These are phyloP conservation scores for Ciconia nigra DNA, from an alignment of 2,797 vertebrate genomes.

Conservation along the genomic window DNA sequence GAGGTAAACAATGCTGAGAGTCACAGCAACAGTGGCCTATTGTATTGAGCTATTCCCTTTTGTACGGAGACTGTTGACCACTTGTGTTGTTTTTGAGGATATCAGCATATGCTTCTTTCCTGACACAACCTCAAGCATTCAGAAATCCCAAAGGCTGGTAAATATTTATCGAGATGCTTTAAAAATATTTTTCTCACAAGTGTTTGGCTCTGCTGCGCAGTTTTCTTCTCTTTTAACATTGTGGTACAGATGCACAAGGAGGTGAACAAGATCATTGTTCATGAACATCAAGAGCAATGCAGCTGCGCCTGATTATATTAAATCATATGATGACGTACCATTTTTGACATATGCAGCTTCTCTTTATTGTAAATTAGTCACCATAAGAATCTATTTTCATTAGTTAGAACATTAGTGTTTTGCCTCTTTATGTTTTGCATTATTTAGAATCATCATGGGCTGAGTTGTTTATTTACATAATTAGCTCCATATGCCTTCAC, in stretches of 20 bases:
- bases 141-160: conserved; percentile 10
- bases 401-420: conserved; percentile 38
- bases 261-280: conserved; percentile 26
- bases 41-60: conserved; percentile 52
- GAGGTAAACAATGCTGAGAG: conserved; percentile 62
- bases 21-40: conserved; percentile 62
- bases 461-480: conserved; percentile 15
- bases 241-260: neutral
- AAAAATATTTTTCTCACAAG: conserved; percentile 21
- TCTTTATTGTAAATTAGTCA: conserved; percentile 49
- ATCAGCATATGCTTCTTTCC: conserved; percentile 48
- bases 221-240: neutral
- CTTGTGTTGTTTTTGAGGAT: conserved; percentile 48
- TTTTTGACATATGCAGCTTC: conserved; percentile 38
- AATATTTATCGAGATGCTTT: conserved; percentile 24
- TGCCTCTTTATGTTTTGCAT: conserved; percentile 59
- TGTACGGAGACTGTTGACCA: neutral
- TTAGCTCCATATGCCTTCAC: neutral
- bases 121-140: conserved; percentile 38
- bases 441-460: conserved; percentile 49
- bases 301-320: conserved; percentile 8
- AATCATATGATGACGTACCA: conserved; percentile 16
- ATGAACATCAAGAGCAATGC: conserved; percentile 12
- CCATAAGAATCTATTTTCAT: conserved; percentile 53
- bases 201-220: neutral